These are phyloP conservation scores for Myrmecophaga tridactyla DNA, from an alignment of 2,113 vertebrate species.

Conservation along the genomic window DNA sequence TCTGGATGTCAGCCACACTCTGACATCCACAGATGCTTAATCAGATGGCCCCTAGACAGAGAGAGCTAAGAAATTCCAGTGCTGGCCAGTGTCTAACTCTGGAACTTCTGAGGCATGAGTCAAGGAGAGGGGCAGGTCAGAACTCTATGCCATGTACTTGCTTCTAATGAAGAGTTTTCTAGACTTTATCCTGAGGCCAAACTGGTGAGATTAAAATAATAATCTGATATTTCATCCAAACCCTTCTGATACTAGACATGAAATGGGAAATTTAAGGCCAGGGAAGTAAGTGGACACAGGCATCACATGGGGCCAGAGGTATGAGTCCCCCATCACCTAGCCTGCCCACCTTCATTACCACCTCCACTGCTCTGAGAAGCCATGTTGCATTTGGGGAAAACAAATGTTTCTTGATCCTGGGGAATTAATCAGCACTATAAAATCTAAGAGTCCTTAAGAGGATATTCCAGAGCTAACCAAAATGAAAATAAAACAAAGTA, in stretches of 20 bases:
- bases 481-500: not conserved
- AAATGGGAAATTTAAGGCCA: not conserved
- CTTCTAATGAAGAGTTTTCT: not conserved
- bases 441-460: not conserved
- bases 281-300: not conserved
- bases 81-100: not conserved
- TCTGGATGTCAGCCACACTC: conserved; percentile 25
- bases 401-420: not conserved
- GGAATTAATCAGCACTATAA: not conserved
- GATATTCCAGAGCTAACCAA: not conserved
- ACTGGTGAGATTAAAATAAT: not conserved
- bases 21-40: conserved; percentile 43
- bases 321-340: not conserved
- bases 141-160: not conserved
- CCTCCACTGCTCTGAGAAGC: not conserved
- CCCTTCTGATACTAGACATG: not conserved
- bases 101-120: not conserved
- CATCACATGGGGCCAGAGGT: not conserved
- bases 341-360: no score
- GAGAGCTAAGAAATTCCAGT: not conserved
- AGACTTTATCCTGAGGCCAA: not conserved
- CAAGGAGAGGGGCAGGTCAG: not conserved
- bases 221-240: not conserved
- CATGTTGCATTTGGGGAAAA: not conserved
- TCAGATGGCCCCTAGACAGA: conserved; percentile 32